phyloP scores from a whole-genome alignment of 2,888 invertebrate species.

The Pediacus dermestoides region DNA sequence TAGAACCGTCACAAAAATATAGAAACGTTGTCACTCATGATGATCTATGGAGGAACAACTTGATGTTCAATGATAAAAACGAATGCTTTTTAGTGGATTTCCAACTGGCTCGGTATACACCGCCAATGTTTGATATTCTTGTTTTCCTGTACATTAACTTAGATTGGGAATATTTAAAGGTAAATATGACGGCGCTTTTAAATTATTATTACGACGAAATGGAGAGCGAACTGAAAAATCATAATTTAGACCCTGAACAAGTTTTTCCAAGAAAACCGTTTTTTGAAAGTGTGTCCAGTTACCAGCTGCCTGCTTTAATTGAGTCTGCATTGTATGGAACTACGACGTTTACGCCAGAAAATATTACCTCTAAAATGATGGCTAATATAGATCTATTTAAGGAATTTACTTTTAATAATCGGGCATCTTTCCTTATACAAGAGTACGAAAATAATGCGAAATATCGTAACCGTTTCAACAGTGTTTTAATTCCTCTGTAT shows the following conservation, averaged over 20 bases:
- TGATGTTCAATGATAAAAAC: constrained; percentile 53
- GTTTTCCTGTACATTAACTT: constrained; percentile 56
- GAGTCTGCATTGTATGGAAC: constrained; percentile 55
- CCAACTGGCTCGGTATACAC: constrained; percentile 63
- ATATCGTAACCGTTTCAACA: constrained; percentile 53
- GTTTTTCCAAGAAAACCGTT: constrained; percentile 51
- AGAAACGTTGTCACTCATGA: constrained; percentile 58
- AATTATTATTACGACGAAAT: constrained; percentile 57
- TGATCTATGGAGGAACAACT: constrained; percentile 63
- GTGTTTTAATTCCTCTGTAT: constrained; percentile 57
- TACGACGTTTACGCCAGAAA: constrained; percentile 54
- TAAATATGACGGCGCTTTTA: constrained; percentile 53
- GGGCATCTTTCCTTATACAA: constrained; percentile 54
- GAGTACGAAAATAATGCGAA: constrained; percentile 53
- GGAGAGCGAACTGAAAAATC: constrained; percentile 45
- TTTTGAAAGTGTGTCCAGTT: constrained; percentile 50
- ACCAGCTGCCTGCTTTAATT: constrained; percentile 54
- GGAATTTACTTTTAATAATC: constrained; percentile 55
- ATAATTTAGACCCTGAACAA: constrained; percentile 47
- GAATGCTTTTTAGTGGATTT: constrained; percentile 65
- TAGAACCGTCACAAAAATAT: constrained; percentile 43
- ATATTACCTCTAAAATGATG: constrained; percentile 51
- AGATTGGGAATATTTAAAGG: constrained; percentile 50
- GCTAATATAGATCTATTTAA: constrained; percentile 53
- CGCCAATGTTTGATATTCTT: constrained; percentile 62